Conservation (phyloP, 2,113 vertebrate genomes). For the Malaclemys terrapin region DNA sequence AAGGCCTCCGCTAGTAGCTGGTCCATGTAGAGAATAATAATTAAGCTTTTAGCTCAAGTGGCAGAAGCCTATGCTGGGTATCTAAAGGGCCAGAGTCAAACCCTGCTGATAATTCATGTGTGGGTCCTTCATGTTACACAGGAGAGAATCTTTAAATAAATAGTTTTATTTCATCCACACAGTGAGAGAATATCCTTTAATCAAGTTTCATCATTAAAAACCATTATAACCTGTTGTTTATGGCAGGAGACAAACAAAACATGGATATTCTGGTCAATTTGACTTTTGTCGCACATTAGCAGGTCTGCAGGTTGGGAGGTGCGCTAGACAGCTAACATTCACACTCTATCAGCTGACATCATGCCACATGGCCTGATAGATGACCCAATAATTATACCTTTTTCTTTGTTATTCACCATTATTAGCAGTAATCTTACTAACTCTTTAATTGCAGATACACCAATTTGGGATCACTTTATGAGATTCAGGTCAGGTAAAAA, state of each 20-base stretch:
- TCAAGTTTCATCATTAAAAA: neutral
- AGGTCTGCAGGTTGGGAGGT: neutral
- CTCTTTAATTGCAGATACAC: conserved; percentile 19
- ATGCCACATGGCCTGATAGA: neutral
- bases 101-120: neutral
- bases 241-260: neutral
- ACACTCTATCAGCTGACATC: neutral
- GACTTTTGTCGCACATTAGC: neutral
- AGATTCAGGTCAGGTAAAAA: conserved; percentile 18
- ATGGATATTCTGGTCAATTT: neutral
- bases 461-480: neutral
- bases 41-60: neutral
- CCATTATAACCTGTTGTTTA: neutral
- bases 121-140: neutral
- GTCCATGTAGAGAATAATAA: neutral
- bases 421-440: neutral
- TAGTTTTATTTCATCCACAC: neutral
- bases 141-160: neutral
- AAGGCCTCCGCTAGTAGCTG: neutral
- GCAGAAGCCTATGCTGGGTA: neutral
- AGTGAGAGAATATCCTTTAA: neutral
- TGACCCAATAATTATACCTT: neutral
- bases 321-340: neutral
- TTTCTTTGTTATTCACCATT: neutral
- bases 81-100: neutral